A percentile compares a stretch with the other conserved stretches of the same genome.
phyloP scores from a whole-genome alignment of 1,140 invertebrate species.

The Philotrypesis tridentata region DNA sequence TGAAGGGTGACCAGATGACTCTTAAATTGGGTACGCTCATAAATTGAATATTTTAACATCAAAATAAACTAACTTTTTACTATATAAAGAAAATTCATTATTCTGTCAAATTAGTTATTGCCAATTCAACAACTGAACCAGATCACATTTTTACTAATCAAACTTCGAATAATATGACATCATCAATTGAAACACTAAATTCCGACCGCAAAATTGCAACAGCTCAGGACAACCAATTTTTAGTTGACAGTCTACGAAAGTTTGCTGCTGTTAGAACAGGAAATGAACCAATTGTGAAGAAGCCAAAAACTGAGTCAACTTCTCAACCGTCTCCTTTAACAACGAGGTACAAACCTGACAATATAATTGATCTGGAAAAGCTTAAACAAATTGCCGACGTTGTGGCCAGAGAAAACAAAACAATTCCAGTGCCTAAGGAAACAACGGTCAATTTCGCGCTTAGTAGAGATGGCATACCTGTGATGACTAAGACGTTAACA shows the following conservation, averaged over 20 bases:
- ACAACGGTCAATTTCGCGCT: constrained; percentile 72
- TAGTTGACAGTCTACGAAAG: constrained; percentile 62
- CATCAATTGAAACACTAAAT: neutral
- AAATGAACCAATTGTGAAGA: constrained; percentile 44
- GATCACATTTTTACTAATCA: neutral
- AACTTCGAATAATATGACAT: neutral
- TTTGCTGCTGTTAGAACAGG: constrained; percentile 57
- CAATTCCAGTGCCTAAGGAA: constrained; percentile 51
- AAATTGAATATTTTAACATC: too few relatives aligned
- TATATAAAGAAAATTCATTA: neutral
- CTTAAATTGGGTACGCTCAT: constrained; percentile 54
- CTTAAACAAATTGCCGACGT: constrained; percentile 66
- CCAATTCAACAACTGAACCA: neutral
- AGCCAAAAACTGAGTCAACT: constrained; percentile 37
- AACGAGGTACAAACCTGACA: constrained; percentile 35
- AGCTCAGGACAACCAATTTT: constrained; percentile 46
- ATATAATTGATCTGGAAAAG: constrained; percentile 55
- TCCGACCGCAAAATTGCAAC: constrained; percentile 64
- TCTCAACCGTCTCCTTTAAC: neutral
- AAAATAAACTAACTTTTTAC: too few relatives aligned
- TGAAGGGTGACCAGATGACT: constrained; percentile 60
- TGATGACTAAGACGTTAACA: constrained; percentile 79
- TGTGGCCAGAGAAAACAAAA: constrained; percentile 50
- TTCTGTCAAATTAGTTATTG: neutral
- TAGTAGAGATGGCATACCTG: constrained; percentile 79